Evolutionary conservation across 2,797 vertebrate genomes (phyloP).

Genomic region (Hapalemur alaotrensis): DNA sequence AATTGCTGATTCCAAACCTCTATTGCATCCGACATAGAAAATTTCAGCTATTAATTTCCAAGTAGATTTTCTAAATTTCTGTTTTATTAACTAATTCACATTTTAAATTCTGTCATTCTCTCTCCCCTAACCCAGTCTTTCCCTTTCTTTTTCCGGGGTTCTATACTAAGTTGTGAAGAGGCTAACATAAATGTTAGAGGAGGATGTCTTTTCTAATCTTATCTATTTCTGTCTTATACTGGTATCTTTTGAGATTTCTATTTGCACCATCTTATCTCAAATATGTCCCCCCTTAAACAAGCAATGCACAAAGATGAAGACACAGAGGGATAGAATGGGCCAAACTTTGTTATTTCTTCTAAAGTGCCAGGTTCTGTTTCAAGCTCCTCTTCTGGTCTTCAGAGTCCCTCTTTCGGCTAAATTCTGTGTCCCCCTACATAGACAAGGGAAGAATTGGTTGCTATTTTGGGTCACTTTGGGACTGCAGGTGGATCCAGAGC

Average conservation of each 20-base stretch:
- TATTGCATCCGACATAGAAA: neutral
- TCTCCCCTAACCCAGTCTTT: neutral
- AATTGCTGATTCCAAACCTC: neutral
- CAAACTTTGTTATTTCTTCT: neutral
- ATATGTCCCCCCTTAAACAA: neutral
- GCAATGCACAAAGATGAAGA: neutral
- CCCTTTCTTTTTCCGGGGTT: neutral
- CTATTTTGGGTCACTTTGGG: neutral
- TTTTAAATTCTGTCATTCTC: neutral
- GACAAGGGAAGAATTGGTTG: neutral
- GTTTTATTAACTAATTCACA: neutral
- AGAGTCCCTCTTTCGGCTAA: neutral
- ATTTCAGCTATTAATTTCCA: neutral
- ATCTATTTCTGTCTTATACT: neutral
- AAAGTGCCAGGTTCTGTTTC: neutral
- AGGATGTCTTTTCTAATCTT: neutral
- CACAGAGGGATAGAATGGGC: neutral
- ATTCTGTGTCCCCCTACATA: fast-evolving
- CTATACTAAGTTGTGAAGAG: neutral
- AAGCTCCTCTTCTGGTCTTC: neutral
- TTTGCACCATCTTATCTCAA: neutral
- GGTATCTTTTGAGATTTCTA: neutral
- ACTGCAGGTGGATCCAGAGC: neutral
- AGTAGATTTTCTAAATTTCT: neutral
- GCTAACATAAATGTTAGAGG: neutral